These are phyloP conservation scores for Gallinago media DNA, from an alignment of 2,113 vertebrate genomes.

Conservation along the genomic window DNA sequence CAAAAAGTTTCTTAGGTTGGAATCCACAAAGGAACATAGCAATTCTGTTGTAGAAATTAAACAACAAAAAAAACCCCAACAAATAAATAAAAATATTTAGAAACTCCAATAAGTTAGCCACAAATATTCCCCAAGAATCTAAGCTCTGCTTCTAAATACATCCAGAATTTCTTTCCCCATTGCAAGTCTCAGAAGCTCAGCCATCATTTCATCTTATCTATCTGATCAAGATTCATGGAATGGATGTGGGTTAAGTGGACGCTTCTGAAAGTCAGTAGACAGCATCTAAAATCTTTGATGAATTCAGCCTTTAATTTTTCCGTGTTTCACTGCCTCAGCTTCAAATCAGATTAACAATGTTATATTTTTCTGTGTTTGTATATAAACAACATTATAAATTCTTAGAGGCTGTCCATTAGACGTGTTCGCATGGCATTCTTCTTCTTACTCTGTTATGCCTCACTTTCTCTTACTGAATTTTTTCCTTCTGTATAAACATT, in stretches of 20 bases:
- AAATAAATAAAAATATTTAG: not conserved
- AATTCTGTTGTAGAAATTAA: not conserved
- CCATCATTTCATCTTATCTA: not conserved
- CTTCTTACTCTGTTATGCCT: not conserved
- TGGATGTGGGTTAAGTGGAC: not conserved
- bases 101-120: not conserved
- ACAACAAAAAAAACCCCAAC: not conserved
- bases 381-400: not conserved
- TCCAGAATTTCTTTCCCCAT: not conserved
- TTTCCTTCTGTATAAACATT: no score
- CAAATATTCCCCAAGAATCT: not conserved
- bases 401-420: not conserved
- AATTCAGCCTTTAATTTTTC: not conserved
- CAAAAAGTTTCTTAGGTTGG: not conserved
- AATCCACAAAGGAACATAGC: not conserved
- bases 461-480: not conserved
- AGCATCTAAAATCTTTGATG: not conserved
- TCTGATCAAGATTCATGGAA: not conserved
- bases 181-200: not conserved
- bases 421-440: rapidly evolving
- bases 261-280: not conserved
- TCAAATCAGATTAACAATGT: not conserved
- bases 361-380: not conserved
- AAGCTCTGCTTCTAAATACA: not conserved
- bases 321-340: not conserved